Evolutionary conservation across 2,888 invertebrate genomes (phyloP).

Genomic region (Chaetogeoica ovagalla): DNA sequence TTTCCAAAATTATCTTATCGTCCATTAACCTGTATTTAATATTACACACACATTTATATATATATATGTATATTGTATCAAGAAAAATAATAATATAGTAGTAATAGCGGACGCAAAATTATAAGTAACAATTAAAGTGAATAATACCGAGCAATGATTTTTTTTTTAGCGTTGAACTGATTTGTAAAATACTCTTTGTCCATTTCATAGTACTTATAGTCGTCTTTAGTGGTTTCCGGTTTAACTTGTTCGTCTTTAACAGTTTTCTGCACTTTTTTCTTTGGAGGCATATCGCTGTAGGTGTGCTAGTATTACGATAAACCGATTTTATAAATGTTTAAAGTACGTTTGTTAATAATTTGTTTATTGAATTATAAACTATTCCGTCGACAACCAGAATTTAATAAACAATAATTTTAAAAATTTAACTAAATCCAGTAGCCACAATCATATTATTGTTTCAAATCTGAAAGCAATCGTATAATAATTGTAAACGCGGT

Average conservation of each 20-base stretch:
- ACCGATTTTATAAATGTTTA: background rate
- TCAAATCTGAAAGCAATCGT: too few relatives aligned
- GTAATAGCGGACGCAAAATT: too few relatives aligned
- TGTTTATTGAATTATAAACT: background rate
- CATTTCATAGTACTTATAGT: background rate
- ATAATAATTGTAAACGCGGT: too few relatives aligned
- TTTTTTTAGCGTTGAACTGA: conserved; percentile 2
- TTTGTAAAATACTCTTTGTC: background rate
- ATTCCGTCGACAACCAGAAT: background rate
- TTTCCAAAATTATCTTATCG: background rate
- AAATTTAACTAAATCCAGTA: background rate
- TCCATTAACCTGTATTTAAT: background rate
- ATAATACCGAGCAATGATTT: conserved; percentile 6
- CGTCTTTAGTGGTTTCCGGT: background rate
- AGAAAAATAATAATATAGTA: background rate
- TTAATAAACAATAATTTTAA: background rate
- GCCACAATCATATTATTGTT: too few relatives aligned
- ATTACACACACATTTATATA: too few relatives aligned
- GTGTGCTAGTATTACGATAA: background rate
- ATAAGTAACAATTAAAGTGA: background rate
- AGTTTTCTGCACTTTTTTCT: background rate
- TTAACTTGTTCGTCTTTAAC: background rate
- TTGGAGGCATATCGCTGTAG: background rate
- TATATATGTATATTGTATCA: too few relatives aligned
- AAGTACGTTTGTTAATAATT: background rate